A percentile compares a stretch with the other conserved stretches of the same genome.
These are phyloP conservation scores for Chrysomallon squamiferum DNA, from an alignment of 1,140 invertebrate genomes.

Conservation along the genomic window DNA sequence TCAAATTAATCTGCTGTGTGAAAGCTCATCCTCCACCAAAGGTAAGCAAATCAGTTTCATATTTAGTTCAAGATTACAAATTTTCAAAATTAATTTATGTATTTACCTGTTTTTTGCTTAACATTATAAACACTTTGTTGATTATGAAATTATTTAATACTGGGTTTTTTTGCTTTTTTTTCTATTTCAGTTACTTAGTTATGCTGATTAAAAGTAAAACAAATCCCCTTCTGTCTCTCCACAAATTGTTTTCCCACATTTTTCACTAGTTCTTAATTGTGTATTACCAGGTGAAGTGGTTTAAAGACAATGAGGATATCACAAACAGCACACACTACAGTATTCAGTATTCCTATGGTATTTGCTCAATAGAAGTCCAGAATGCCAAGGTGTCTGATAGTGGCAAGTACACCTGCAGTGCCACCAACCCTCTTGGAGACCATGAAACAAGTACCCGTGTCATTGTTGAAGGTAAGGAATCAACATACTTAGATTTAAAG, in stretches of 20 bases:
- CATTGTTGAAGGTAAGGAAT: slow-evolving; percentile 88
- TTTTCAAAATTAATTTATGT: too few species aligned
- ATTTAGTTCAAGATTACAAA: background rate
- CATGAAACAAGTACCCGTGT: slow-evolving; percentile 95
- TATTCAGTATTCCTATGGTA: slow-evolving; percentile 76
- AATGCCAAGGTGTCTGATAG: slow-evolving; percentile 93
- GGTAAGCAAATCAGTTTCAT: too few species aligned
- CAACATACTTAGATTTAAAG: background rate
- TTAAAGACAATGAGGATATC: slow-evolving; percentile 90
- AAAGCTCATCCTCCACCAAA: slow-evolving; percentile 92
- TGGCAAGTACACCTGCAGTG: slow-evolving; percentile 93
- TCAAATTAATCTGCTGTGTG: slow-evolving; percentile 96
- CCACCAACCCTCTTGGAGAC: slow-evolving; percentile 88
- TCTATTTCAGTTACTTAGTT: too few species aligned
- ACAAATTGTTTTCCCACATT: too few species aligned
- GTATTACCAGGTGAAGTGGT: slow-evolving; percentile 75
- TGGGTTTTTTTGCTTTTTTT: too few species aligned
- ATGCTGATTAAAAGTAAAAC: too few species aligned
- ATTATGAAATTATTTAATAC: too few species aligned
- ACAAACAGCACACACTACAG: slow-evolving; percentile 76
- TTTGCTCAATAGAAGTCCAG: slow-evolving; percentile 91
- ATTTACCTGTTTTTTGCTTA: too few species aligned
- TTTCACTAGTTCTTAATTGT: too few species aligned
- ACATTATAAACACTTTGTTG: too few species aligned
- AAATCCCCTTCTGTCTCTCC: too few species aligned